Evolutionary conservation across 2,797 vertebrate species (phyloP), one percentile per base, ranked within the genome.

Genomic region (Sebastes paucispinis): DNA sequence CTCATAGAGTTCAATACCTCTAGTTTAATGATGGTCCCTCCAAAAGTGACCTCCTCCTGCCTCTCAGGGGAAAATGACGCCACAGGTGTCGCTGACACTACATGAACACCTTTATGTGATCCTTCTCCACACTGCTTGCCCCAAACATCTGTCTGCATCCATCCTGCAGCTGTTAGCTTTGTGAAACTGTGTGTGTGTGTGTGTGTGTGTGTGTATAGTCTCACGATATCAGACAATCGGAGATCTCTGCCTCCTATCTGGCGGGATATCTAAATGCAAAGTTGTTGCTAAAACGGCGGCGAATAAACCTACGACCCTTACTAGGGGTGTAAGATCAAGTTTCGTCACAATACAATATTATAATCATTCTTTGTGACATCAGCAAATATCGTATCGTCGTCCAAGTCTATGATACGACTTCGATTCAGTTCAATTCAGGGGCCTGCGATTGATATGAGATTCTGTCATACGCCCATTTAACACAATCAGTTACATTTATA

Each of bases 11-110:
- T 20, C 18, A 43, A 54, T 14, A 32, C 25, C 10, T 82, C 58
- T 50, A 39, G 31, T 87, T 86, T 63, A 88, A 77, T 74, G n/a
- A 24, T 43, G 77, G 66, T 84, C 76, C 34, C 62, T 84, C 73
- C 66, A 66, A 83, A 54, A 85, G 77, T 84, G 85, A 83, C 75
- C 85, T 83, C 65, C 57, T 72, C 68, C 60, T 74, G n/a, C 75
- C 10, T 84, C 83, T 39, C 31, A 10, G 66, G 62, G 79, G 68
- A 66, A 50, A 34, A 63, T 43, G 9, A 2, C 0, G 16, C 74
- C 43, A 24, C 82, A 76, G 82, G 76, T 75, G 55, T 47, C 52
- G 54, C 63, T 69, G 67, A 74, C 68, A 81, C 63, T 66, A 55
- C 64, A 75, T 11, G 32, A 69, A 27, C 29, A 68, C 34, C 18